These are phyloP conservation scores for Catharus bicknelli DNA, from an alignment of 2,113 vertebrate genomes.

Conservation along the genomic window DNA sequence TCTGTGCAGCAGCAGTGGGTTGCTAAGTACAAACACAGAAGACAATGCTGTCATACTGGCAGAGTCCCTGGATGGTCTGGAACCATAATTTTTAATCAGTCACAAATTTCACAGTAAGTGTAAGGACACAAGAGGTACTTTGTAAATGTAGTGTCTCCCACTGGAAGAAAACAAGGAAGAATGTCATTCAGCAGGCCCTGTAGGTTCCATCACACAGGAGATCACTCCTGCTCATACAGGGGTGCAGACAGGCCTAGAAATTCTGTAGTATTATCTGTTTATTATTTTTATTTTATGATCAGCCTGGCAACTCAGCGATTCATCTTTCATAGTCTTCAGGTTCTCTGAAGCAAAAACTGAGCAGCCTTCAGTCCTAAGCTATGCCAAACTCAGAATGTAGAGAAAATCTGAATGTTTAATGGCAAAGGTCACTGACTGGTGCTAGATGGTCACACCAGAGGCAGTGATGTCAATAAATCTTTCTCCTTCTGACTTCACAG, in stretches of 20 bases:
- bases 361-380: not conserved
- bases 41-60: not conserved
- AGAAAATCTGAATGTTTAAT: not conserved
- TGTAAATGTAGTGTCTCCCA: not conserved
- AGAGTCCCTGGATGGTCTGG: not conserved
- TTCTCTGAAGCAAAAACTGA: not conserved
- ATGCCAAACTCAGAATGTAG: not conserved
- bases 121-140: not conserved
- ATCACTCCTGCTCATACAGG: not conserved
- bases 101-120: not conserved
- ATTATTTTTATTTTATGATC: not conserved
- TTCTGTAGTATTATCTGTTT: not conserved
- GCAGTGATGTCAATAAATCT: not conserved
- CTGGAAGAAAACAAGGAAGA: not conserved
- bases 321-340: not conserved
- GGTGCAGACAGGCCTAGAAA: not conserved
- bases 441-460: not conserved
- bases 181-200: not conserved
- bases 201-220: not conserved
- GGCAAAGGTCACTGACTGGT: not conserved
- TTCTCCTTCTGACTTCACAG: not conserved
- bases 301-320: not conserved
- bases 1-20: not conserved
- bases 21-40: not conserved
- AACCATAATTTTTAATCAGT: not conserved